Base-by-base conservation (phyloP, 2,888 invertebrate species). In the Ophonus ardosiacus region DNA sequence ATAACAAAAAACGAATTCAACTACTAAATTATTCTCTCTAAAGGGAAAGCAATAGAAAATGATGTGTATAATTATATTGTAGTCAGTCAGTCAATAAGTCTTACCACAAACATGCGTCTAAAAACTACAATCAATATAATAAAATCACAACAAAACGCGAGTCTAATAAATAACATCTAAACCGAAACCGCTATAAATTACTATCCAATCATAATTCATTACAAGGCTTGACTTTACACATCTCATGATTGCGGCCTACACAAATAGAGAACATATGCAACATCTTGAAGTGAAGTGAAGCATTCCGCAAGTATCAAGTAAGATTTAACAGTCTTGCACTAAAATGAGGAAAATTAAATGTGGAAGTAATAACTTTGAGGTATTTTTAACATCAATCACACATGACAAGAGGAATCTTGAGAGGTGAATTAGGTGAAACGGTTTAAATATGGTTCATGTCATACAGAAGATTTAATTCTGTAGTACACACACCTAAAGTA, bases 81-180 rank as follows among this genome's bases (percentile, higher is more conserved):
- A 51, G 13, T 51, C 43, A 51, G 13, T 51, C 8, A 8, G 43
- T 51, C 43, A 10, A 13, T 51, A 51, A 51, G 13, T 51, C 13
- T 13, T 51, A 51, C 43, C 43, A 13, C 43, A 51, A 51, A 51
- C 43, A 51, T 13, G 43, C 4, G 43, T 13, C 13, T 61, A 61
- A 61, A 61, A 61, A 61, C 17, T 8, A 18, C 59, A 61, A 61
- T 17, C 15, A 61, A 61, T 17, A 61, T 18, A 61, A 61, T 61
- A 61, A 61, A 61, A 61, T 61, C 59, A 61, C 59, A 61, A 61
- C 59, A 61, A 61, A 61, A 61, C 59, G 8, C 18, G 59, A n/a
- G 18, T 61, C 18, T 61, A 61, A 61, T 61, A 61, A 61, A 61
- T 61, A 61, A 61, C 59, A 61, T 61, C 59, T 61, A 61, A 61